Evolutionary conservation across 2,113 vertebrate species (phyloP).

Genomic region (Hylia prasina): DNA sequence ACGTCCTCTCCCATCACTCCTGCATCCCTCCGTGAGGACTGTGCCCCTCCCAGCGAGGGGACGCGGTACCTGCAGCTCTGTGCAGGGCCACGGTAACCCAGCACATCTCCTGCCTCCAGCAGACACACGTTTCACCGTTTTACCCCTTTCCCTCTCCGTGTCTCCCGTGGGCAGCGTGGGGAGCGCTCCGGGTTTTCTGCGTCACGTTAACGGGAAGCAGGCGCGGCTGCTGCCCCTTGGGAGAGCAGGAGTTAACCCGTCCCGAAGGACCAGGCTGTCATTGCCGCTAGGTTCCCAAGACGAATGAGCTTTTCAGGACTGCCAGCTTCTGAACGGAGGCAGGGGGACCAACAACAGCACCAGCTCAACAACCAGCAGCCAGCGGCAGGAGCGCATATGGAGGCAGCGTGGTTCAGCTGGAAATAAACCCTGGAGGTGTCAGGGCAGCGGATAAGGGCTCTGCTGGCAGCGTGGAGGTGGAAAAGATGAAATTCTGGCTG

Average conservation of each 20-base stretch:
- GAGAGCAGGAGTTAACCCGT: neutral
- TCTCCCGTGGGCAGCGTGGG: accelerated
- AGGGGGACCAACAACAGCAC: neutral
- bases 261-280: neutral
- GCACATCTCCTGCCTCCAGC: neutral
- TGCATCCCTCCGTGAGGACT: neutral
- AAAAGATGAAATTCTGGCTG: constrained; percentile 42
- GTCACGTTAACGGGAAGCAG: accelerated
- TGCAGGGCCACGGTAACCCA: accelerated
- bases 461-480: constrained; percentile 16
- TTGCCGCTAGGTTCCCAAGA: neutral
- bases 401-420: neutral
- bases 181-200: neutral
- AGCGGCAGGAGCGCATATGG: neutral
- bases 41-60: accelerated
- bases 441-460: neutral
- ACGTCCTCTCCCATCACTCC: accelerated
- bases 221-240: accelerated
- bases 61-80: accelerated
- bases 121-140: accelerated
- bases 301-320: neutral
- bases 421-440: constrained; percentile 43
- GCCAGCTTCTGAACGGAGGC: neutral
- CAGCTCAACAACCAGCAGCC: neutral
- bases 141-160: neutral